phyloP scores from a whole-genome alignment of 35 echinoderm and acorn worm species.

The Apostichopus parvimensis region DNA sequence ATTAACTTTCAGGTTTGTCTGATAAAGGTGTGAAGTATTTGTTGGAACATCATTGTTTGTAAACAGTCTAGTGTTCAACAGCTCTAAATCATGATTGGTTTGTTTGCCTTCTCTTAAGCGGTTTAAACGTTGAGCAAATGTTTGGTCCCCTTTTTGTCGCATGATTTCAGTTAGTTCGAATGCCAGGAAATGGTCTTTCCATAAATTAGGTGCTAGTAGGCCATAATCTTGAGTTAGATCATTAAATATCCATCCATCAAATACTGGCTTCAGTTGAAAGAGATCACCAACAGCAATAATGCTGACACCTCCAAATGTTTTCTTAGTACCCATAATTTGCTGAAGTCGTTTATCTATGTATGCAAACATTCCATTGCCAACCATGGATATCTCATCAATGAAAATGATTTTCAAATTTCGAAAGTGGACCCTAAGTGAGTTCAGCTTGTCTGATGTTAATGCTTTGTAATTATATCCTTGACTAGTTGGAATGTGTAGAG shows the following conservation, averaged over 20 bases:
- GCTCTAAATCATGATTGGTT: not conserved
- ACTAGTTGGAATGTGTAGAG: constrained; percentile 45
- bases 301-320: constrained; percentile 28
- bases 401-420: constrained; percentile 26
- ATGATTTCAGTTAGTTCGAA: not conserved
- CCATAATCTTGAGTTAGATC: constrained; percentile 7
- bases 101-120: constrained; percentile 16
- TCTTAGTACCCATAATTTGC: constrained; percentile 35
- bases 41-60: not conserved
- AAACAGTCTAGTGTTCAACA: constrained; percentile 1
- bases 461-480: constrained; percentile 34
- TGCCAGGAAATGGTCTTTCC: constrained; percentile 24
- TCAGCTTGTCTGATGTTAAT: constrained; percentile 7
- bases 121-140: constrained; percentile 7
- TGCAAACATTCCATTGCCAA: constrained; percentile 39
- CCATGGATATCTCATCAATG: constrained; percentile 67
- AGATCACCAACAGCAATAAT: constrained; percentile 61
- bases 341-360: constrained; percentile 29
- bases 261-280: constrained; percentile 57
- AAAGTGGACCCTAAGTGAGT: constrained; percentile 5
- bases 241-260: constrained; percentile 30
- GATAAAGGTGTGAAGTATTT: constrained; percentile 43
- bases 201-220: not conserved
- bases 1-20: no score
- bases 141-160: constrained; percentile 52